Percentiles rank a stretch among this genome's conserved stretches.
phyloP scores from a whole-genome alignment of 2,113 vertebrate genomes.

The Nicator chloris region DNA sequence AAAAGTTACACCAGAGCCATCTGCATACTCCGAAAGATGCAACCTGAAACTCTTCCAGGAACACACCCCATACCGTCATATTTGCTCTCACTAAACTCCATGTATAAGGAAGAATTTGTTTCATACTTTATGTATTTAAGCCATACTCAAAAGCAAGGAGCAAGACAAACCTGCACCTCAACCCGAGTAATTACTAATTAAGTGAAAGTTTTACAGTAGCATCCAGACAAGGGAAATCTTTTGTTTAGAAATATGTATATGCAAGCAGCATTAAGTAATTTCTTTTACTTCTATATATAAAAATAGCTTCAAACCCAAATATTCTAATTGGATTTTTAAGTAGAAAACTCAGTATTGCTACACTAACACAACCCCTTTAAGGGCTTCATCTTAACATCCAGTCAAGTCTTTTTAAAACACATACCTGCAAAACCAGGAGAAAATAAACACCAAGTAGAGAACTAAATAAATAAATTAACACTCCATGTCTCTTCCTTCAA shows the following conservation, averaged over 20 bases:
- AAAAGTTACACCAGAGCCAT: background rate
- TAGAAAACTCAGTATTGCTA: background rate
- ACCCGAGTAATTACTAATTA: background rate
- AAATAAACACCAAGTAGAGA: background rate
- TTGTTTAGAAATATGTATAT: background rate
- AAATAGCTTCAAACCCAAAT: background rate
- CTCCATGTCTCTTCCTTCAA: too few species aligned
- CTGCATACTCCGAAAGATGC: background rate
- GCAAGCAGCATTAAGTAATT: background rate
- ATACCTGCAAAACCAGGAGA: background rate
- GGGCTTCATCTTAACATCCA: background rate
- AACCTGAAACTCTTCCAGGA: background rate
- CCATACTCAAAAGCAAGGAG: background rate
- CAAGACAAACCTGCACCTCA: conserved; percentile 34
- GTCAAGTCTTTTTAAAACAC: background rate
- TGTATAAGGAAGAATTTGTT: background rate
- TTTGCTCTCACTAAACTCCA: background rate
- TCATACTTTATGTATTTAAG: background rate
- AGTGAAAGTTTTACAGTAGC: background rate
- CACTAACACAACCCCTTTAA: background rate
- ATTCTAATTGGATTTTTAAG: background rate
- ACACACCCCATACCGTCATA: background rate
- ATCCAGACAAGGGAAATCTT: background rate
- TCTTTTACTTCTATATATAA: background rate
- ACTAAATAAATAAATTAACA: background rate